Percentiles rank a stretch among this genome's conserved stretches.
These are phyloP conservation scores for Mus spicilegus DNA, from an alignment of 2,113 vertebrate genomes.

Conservation along the genomic window DNA sequence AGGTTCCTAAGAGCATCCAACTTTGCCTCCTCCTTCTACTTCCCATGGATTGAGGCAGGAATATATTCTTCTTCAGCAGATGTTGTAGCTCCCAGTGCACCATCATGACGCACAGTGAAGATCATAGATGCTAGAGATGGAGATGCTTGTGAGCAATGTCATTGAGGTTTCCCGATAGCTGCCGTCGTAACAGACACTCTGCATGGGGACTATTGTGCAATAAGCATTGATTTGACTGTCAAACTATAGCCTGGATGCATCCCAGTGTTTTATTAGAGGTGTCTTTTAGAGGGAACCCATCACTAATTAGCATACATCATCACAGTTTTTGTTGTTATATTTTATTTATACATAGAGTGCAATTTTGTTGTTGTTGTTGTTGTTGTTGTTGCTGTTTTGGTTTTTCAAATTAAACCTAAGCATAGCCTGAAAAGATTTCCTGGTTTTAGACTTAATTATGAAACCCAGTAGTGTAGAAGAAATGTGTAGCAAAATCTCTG, in stretches of 20 bases:
- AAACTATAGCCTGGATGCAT: neutral
- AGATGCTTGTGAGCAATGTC: constrained; percentile 31
- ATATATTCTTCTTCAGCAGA: neutral
- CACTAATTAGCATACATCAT: constrained; percentile 67
- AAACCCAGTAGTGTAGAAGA: constrained; percentile 67
- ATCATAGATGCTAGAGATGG: neutral
- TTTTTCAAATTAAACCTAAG: constrained; percentile 67
- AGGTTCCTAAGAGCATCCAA: constrained; percentile 5
- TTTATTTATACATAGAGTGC: constrained; percentile 72
- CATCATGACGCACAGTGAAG: neutral
- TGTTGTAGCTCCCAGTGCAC: neutral
- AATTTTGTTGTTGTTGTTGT: neutral
- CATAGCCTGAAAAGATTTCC: constrained; percentile 72
- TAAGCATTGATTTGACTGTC: constrained; percentile 58
- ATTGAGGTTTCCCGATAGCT: constrained; percentile 28
- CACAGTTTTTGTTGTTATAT: constrained; percentile 53
- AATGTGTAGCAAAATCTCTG: constrained; percentile 69
- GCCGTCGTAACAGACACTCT: constrained; percentile 32
- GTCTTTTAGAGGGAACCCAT: constrained; percentile 48
- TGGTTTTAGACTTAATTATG: constrained; percentile 80
- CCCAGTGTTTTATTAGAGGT: constrained; percentile 10
- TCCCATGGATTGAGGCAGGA: constrained; percentile 3
- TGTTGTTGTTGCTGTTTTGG: neutral
- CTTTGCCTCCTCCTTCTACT: constrained; percentile 45
- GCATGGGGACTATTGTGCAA: neutral